These are phyloP conservation scores for Aradophagus sp. DNA, from an alignment of 1,140 invertebrate genomes.

Conservation along the genomic window DNA sequence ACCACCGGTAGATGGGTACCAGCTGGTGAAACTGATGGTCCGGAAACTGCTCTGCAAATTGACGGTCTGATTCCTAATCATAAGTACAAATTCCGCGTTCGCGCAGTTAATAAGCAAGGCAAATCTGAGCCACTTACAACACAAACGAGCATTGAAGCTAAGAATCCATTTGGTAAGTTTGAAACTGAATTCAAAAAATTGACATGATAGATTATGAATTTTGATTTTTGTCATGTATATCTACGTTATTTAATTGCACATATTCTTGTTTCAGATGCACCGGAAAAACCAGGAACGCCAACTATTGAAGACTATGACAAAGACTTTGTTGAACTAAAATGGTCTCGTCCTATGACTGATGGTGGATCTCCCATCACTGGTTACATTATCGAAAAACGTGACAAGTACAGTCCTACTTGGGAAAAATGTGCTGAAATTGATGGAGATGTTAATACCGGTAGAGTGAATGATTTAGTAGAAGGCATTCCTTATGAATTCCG, in stretches of 20 bases:
- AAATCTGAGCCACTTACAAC: slow-evolving; percentile 94
- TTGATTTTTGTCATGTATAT: neutral
- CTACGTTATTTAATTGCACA: neutral
- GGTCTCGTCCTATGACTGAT: slow-evolving; percentile 89
- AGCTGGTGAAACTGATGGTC: slow-evolving; percentile 90
- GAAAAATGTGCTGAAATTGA: slow-evolving; percentile 89
- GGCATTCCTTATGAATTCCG: slow-evolving; percentile 96
- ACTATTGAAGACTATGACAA: slow-evolving; percentile 93
- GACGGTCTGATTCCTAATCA: slow-evolving; percentile 90
- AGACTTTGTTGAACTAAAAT: slow-evolving; percentile 96
- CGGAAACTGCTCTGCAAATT: slow-evolving; percentile 81
- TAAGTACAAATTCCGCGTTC: slow-evolving; percentile 97
- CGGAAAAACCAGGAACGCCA: slow-evolving; percentile 90
- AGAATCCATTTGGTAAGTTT: slow-evolving; percentile 94
- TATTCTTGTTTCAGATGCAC: slow-evolving; percentile 77
- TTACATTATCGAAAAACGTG: slow-evolving; percentile 97
- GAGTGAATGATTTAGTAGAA: slow-evolving; percentile 91
- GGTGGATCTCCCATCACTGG: slow-evolving; percentile 93
- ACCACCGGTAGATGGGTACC: slow-evolving; percentile 94
- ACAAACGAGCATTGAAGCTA: slow-evolving; percentile 93
- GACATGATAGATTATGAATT: no score
- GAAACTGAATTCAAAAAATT: no score
- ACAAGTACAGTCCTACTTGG: slow-evolving; percentile 91
- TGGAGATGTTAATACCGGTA: slow-evolving; percentile 87
- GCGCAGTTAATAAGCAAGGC: slow-evolving; percentile 96